Evolutionary conservation across 2,113 vertebrate species (phyloP), one percentile per base, ranked within the genome.

Genomic region (Isurus oxyrinchus): DNA sequence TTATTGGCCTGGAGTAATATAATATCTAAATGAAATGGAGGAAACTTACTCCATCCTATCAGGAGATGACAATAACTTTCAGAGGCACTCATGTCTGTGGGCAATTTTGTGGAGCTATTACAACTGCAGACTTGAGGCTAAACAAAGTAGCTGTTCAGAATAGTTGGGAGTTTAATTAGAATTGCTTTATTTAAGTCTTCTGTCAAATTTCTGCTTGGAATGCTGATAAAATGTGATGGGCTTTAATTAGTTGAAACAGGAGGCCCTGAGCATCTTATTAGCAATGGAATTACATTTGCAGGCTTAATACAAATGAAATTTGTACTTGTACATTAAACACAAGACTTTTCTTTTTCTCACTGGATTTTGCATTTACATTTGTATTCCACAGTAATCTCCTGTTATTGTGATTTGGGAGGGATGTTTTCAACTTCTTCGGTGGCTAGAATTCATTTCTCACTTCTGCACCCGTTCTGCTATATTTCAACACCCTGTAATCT

Each of bases 111-210:
- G 55, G 11, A 91, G 55, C 27, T 5, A 61, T 35, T 59, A 91
- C 0, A 16, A 49, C 14, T 35, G 4, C 11, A n/a, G 88, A 57
- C 53, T 35, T 31, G 27, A 35, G 31, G 53, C 88, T 59, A 88
- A 88, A 55, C 59, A 59, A 91, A 59, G 27, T 91, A 91, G 55
- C 55, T 91, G 10, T 91, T 59, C 31, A 59, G 13, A 35, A 91
- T 84, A 84, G 40, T 49, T n/a, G 19, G 44, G 53, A 91, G 88
- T 91, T 59, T 16, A 91, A 91, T 91, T 59, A 35, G 55, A 91
- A 88, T 88, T 53, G 44, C 7, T 91, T 91, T 91, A 59, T 91
- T 91, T 91, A 88, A 53, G 55, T 31, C 55, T 91, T 91, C 55
- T 91, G 88, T 59, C 53, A 59, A 23, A 59, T 91, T 84, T 91